phyloP scores from a whole-genome alignment of 2,113 vertebrate genomes.

The Brevimyrus niger region DNA sequence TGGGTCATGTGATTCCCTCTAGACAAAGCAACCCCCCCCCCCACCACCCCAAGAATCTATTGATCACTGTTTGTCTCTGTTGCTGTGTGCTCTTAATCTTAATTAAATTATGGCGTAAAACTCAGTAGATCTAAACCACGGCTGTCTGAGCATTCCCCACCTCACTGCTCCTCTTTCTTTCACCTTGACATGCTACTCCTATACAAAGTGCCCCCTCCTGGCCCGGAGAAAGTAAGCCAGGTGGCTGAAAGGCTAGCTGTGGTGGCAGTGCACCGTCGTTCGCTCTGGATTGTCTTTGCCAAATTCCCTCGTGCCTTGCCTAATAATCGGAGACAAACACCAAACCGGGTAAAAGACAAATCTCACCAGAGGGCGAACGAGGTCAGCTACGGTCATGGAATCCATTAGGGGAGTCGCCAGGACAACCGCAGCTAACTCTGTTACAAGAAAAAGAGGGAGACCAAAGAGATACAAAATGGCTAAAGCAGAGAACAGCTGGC shows the following conservation, averaged over 20 bases:
- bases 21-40: not conserved
- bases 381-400: not conserved
- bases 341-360: not conserved
- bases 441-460: not conserved
- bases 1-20: not conserved
- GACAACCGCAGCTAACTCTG: not conserved
- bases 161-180: not conserved
- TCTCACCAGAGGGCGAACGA: not conserved
- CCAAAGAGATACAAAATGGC: not conserved
- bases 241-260: not conserved
- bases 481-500: not conserved
- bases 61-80: constrained; percentile 33
- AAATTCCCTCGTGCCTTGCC: not conserved
- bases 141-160: not conserved
- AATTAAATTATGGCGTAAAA: constrained; percentile 26
- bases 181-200: not conserved
- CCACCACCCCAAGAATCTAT: not conserved
- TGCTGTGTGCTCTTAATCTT: constrained; percentile 31
- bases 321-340: not conserved
- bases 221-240: not conserved
- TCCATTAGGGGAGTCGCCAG: not conserved
- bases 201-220: not conserved
- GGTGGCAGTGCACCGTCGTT: not conserved
- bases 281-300: not conserved
- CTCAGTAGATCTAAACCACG: constrained; percentile 2